phyloP scores from a whole-genome alignment of 1,140 invertebrate species.

The Euwallacea fornicatus region DNA sequence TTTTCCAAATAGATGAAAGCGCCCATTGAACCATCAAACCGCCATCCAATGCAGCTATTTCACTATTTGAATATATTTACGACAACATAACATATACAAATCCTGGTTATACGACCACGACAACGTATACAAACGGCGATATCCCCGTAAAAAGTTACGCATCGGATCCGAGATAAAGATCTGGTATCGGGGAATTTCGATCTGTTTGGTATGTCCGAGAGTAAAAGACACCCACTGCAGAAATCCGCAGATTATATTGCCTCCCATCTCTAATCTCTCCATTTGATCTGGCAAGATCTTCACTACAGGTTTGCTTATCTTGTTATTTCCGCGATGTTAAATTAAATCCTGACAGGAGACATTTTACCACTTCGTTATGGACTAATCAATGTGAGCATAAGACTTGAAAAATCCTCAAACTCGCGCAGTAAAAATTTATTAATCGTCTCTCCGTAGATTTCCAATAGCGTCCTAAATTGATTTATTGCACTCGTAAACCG shows the following conservation, averaged over 20 bases:
- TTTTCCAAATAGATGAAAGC: too few species aligned
- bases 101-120: conserved; percentile 1
- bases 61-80: background rate
- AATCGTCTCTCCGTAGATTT: background rate
- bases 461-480: conserved; percentile 13
- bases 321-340: conserved; percentile 1
- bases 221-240: conserved; percentile 6
- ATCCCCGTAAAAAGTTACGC: conserved; percentile 5
- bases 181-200: conserved; percentile 1
- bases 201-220: conserved; percentile 4
- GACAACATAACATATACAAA: conserved; percentile 1
- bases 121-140: background rate
- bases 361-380: too few species aligned
- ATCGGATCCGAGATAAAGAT: background rate
- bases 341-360: background rate
- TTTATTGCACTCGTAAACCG: conserved; percentile 19
- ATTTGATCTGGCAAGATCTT: conserved; percentile 3
- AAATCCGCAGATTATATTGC: background rate
- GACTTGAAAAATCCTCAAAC: too few species aligned
- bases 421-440: background rate
- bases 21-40: too few species aligned
- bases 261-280: background rate
- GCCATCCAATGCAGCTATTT: too few species aligned
- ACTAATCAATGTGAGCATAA: too few species aligned
- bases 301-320: background rate